A percentile compares a stretch with the other conserved stretches of the same genome.
phyloP scores from a whole-genome alignment of 2,888 invertebrate species.

The Carcina quercana region DNA sequence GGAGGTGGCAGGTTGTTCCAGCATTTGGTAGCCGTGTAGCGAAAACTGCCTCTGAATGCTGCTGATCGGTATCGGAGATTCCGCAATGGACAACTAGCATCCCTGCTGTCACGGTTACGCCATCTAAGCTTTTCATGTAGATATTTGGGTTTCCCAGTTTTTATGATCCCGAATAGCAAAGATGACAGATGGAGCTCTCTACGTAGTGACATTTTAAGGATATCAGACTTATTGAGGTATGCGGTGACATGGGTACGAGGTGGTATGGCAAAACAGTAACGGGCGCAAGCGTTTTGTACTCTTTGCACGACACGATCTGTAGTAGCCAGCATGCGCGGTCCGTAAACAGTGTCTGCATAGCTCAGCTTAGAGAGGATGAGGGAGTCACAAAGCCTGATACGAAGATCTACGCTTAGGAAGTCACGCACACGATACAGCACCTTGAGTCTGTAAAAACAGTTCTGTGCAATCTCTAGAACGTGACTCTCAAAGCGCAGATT shows the following conservation, averaged over 20 bases:
- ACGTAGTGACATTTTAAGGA: not conserved
- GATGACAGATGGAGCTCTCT: not conserved
- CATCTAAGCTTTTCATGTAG: no score
- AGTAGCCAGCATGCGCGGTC: conserved; percentile 1
- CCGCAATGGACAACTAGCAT: no score
- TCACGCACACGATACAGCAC: conserved; percentile 9
- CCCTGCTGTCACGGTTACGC: no score
- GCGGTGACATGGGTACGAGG: conserved; percentile 1
- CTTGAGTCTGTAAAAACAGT: conserved; percentile 11
- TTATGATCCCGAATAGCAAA: no score
- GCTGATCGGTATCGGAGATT: no score
- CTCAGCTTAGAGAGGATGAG: conserved; percentile 10
- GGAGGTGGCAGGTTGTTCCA: no score
- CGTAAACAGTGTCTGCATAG: conserved; percentile 6
- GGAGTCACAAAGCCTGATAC: conserved; percentile 7
- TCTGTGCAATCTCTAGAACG: conserved; percentile 1
- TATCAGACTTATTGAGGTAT: not conserved
- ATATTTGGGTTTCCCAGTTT: no score
- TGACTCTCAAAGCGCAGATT: conserved; percentile 9
- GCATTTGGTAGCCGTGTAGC: no score
- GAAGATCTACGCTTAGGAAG: conserved; percentile 2
- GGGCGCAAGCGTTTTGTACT: no score
- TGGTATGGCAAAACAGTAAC: not conserved
- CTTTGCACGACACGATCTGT: conserved; percentile 2
- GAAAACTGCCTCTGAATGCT: no score